Base-by-base conservation (phyloP, 1,140 invertebrate species). In the Babylonia areolata region DNA sequence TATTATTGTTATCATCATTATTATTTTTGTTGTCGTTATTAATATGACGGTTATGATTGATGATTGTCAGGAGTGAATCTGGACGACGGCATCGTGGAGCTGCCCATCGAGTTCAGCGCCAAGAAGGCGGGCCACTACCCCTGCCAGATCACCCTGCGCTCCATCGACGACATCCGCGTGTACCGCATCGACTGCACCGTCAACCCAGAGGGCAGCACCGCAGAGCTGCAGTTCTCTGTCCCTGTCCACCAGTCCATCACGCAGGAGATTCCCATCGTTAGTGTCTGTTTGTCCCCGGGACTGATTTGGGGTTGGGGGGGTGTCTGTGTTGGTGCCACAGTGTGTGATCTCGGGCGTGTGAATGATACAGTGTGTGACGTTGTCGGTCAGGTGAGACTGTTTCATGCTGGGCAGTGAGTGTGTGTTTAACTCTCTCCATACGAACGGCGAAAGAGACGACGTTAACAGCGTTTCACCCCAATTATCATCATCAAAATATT, bases 221-320 rank as follows among this genome's bases (percentile, higher is more conserved):
- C 93, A n/a, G 90, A 94, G 86, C 85, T 94, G 69, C 87, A 91
- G n/a, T 94, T 95, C 80, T 85, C 87, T 58, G 86, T 92, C 75
- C 92, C 93, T 6, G 93, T 95, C 11, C 91, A 94, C 81, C 92
- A 94, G 85, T 87, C 91, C 73, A 89, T 94, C 31, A 90, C 88
- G 42, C 94, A 95, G 88, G 87, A 93, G 42, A 93, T 95, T 78
- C 94, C 94, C 12, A 91, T 95, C 85, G 94, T 94, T 92, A 90
- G 92, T 89, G 33, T 17, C 46, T 0, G 9, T n/a, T n/a, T n/a
- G n/a, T n/a, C n/a, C n/a, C n/a, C n/a, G n/a, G n/a, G n/a, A n/a
- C n/a, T n/a, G n/a, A n/a, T n/a, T n/a, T n/a, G n/a, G n/a, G 17
- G 54, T 35, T 51, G 75, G 9, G 75, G 35, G 31, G 31, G 33